These are phyloP conservation scores for Tauraco erythrolophus DNA, from an alignment of 2,113 vertebrate genomes.

Conservation along the genomic window DNA sequence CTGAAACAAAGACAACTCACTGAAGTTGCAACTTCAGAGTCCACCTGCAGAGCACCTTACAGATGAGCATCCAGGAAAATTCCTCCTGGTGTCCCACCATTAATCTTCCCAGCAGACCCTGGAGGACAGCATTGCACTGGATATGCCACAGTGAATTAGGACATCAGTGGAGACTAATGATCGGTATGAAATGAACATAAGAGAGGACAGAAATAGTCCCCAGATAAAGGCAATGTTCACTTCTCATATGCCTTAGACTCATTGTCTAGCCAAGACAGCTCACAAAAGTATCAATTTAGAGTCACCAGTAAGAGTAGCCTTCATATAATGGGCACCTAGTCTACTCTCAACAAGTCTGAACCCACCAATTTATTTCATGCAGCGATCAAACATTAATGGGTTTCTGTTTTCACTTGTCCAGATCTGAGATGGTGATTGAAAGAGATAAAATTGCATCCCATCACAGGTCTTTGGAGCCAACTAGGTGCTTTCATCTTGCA, in stretches of 20 bases:
- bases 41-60: not conserved
- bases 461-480: not conserved
- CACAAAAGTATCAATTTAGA: not conserved
- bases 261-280: not conserved
- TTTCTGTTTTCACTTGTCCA: not conserved
- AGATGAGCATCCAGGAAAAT: not conserved
- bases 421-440: not conserved
- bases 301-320: not conserved
- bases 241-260: not conserved
- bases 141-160: not conserved
- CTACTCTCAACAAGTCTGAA: not conserved
- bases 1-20: not conserved
- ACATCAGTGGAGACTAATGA: not conserved
- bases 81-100: not conserved
- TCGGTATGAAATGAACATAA: not conserved
- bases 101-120: not conserved
- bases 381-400: not conserved
- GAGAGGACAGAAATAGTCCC: not conserved
- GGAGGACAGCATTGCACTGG: not conserved
- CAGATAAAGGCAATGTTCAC: not conserved
- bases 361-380: not conserved
- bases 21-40: not conserved
- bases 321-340: not conserved
- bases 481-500: not conserved
- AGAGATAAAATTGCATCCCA: conserved; percentile 1